Evolutionary conservation across 2,888 invertebrate species (phyloP).

Genomic region (Siphlonurus alternatus): DNA sequence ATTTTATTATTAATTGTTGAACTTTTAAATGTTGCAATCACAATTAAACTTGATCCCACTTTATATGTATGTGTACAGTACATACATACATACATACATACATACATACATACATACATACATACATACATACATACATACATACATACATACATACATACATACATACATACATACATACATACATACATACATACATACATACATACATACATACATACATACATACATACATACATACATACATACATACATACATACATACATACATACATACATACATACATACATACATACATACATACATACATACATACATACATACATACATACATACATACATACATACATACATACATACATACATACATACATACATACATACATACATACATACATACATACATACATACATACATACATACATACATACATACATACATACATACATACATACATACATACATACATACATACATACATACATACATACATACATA

Average conservation of each 20-base stretch:
- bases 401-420: neutral
- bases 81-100: slow-evolving; percentile 10
- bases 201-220: slow-evolving; percentile 3
- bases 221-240: slow-evolving; percentile 2
- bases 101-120: slow-evolving; percentile 10
- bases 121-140: slow-evolving; percentile 11
- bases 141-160: neutral
- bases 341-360: slow-evolving; percentile 2
- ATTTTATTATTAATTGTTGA: too few relatives aligned
- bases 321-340: slow-evolving; percentile 3
- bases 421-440: neutral
- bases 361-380: slow-evolving; percentile 4
- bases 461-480: slow-evolving; percentile 2
- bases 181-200: neutral
- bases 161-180: neutral
- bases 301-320: neutral
- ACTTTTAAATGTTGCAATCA: too few relatives aligned
- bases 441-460: slow-evolving; percentile 3
- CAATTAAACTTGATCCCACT: too few relatives aligned
- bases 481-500: slow-evolving; percentile 4
- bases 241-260: slow-evolving; percentile 4
- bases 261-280: neutral
- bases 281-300: neutral
- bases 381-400: neutral
- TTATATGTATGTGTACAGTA: too few relatives aligned